These are phyloP conservation scores for Pachycephala philippinensis DNA, from an alignment of 2,113 vertebrate species.

Conservation along the genomic window DNA sequence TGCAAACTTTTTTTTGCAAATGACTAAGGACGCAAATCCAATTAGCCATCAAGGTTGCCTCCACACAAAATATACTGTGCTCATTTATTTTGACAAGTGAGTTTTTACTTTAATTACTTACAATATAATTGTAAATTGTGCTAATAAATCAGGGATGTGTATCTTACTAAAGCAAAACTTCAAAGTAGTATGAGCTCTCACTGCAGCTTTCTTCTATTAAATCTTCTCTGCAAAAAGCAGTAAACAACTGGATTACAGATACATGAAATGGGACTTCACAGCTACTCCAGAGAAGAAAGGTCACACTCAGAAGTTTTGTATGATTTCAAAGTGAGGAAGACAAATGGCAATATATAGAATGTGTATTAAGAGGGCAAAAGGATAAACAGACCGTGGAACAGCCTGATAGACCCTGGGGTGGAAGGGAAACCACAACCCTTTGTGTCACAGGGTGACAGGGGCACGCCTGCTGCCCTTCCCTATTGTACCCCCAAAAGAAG, in stretches of 20 bases:
- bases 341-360: neutral
- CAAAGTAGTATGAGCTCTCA: neutral
- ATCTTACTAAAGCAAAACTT: conserved; percentile 3
- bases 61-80: neutral
- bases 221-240: neutral
- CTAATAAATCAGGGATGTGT: conserved; percentile 10
- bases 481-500: neutral
- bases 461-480: accelerated
- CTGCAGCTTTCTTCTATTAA: neutral
- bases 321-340: neutral
- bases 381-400: accelerated
- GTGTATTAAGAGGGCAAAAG: neutral
- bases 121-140: neutral
- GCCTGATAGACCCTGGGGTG: accelerated
- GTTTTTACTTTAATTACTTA: conserved; percentile 42
- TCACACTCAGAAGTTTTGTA: neutral
- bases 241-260: neutral
- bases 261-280: neutral
- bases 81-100: conserved; percentile 52
- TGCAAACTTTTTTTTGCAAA: neutral
- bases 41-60: conserved; percentile 12
- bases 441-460: accelerated
- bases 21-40: neutral
- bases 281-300: neutral
- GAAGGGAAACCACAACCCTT: accelerated